Conservation (phyloP, 2,797 vertebrate genomes). For the Ambastaia sidthimunki region DNA sequence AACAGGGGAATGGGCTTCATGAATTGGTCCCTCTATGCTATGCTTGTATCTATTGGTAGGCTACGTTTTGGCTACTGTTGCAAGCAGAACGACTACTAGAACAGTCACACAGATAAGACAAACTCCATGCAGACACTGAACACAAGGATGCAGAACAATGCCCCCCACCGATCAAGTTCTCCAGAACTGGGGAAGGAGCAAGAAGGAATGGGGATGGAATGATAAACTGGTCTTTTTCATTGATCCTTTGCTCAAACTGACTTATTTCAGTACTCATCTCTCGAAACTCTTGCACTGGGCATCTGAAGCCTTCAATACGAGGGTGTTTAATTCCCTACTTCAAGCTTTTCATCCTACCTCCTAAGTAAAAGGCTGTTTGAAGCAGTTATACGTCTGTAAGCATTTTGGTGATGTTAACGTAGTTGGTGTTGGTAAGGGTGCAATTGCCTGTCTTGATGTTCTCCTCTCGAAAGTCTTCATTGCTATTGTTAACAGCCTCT, state of each 20-base stretch:
- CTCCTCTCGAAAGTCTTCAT: conserved; percentile 93
- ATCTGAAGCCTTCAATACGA: conserved; percentile 43
- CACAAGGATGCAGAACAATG: conserved; percentile 52
- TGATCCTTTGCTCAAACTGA: conserved; percentile 31
- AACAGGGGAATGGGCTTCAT: conserved; percentile 50
- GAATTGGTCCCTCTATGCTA: conserved; percentile 69
- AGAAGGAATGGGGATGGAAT: conserved; percentile 36
- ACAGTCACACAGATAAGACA: conserved; percentile 74
- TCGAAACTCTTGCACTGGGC: conserved; percentile 39
- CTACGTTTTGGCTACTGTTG: conserved; percentile 79
- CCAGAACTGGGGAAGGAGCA: conserved; percentile 22
- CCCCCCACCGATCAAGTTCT: conserved; percentile 28
- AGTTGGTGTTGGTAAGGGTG: conserved; percentile 96
- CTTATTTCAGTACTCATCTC: conserved; percentile 44
- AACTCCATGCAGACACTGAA: conserved; percentile 78
- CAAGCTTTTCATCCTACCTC: conserved; percentile 34
- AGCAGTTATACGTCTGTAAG: conserved; percentile 89
- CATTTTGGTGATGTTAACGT: conserved; percentile 99
- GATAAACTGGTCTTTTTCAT: conserved; percentile 45
- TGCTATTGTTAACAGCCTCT: conserved; percentile 92
- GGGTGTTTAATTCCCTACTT: conserved; percentile 35
- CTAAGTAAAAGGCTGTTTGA: conserved; percentile 23
- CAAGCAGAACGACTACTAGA: conserved; percentile 71
- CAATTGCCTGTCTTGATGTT: conserved; percentile 96
- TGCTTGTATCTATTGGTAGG: conserved; percentile 71